phyloP scores from a whole-genome alignment of 2,113 vertebrate species.

The Mormyrus iriodes region DNA sequence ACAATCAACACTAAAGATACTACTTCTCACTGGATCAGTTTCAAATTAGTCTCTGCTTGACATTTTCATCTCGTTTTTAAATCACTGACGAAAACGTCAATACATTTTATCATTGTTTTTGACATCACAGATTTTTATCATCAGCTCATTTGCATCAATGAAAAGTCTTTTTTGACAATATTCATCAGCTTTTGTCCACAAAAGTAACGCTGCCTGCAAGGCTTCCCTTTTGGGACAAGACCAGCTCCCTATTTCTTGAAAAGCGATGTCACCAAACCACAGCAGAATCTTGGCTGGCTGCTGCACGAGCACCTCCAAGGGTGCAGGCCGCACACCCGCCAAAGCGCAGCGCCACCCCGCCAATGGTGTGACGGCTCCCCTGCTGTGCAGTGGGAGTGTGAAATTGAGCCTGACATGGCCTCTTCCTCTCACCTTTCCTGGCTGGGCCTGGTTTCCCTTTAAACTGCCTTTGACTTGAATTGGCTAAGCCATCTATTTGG shows the following conservation, averaged over 20 bases:
- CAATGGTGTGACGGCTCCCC: not conserved
- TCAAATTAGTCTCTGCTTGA: not conserved
- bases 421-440: not conserved
- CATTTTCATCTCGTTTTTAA: not conserved
- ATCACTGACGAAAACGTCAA: not conserved
- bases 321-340: not conserved
- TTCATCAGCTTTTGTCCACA: not conserved
- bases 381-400: not conserved
- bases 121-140: not conserved
- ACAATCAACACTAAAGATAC: not conserved
- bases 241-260: not conserved
- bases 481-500: not conserved
- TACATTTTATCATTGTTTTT: not conserved
- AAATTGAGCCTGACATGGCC: not conserved
- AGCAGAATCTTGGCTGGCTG: not conserved
- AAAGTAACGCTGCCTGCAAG: not conserved
- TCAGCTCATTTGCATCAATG: not conserved
- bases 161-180: not conserved
- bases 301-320: not conserved
- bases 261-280: not conserved
- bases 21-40: not conserved
- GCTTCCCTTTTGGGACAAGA: not conserved
- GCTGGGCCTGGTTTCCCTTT: not conserved
- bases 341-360: not conserved
- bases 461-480: not conserved